These are phyloP conservation scores for Sciurus carolinensis DNA, from an alignment of 2,797 vertebrate genomes.

Conservation along the genomic window DNA sequence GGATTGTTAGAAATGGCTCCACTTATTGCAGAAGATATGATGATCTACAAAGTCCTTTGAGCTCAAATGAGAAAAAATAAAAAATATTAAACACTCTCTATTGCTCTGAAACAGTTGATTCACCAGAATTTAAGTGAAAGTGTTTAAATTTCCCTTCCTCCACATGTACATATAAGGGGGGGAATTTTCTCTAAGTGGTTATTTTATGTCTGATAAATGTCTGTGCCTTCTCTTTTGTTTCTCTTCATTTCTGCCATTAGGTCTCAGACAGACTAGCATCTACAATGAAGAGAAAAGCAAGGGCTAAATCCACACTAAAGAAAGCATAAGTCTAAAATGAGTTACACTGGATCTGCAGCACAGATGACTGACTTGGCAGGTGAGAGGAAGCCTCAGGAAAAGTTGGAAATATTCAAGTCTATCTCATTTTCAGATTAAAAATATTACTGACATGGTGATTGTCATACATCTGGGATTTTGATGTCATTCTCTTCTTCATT, in stretches of 20 bases:
- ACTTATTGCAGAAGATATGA: conserved; percentile 27
- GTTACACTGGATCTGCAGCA: not conserved
- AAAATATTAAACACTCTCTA: conserved; percentile 47
- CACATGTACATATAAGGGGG: not conserved
- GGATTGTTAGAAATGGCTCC: conserved; percentile 21
- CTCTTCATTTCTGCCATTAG: conserved; percentile 17
- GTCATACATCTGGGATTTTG: not conserved
- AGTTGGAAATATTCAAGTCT: not conserved
- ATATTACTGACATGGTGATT: not conserved
- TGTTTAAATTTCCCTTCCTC: conserved; percentile 36
- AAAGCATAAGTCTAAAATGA: not conserved
- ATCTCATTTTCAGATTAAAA: not conserved
- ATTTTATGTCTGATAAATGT: not conserved
- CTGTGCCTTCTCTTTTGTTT: not conserved
- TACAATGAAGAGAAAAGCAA: conserved; percentile 10
- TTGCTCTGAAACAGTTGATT: not conserved
- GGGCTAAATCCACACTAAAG: not conserved
- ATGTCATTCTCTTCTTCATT: conserved; percentile 28
- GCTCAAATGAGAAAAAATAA: conserved; percentile 65
- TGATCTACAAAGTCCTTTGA: conserved; percentile 30
- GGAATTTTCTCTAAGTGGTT: not conserved
- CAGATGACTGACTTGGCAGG: not conserved
- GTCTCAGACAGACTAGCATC: not conserved
- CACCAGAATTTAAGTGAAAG: conserved; percentile 54
- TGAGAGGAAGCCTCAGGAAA: not conserved